Percentiles rank a stretch among this genome's conserved stretches.
These are phyloP conservation scores for Aplodontia rufa DNA, from an alignment of 2,113 vertebrate genomes.

Conservation along the genomic window DNA sequence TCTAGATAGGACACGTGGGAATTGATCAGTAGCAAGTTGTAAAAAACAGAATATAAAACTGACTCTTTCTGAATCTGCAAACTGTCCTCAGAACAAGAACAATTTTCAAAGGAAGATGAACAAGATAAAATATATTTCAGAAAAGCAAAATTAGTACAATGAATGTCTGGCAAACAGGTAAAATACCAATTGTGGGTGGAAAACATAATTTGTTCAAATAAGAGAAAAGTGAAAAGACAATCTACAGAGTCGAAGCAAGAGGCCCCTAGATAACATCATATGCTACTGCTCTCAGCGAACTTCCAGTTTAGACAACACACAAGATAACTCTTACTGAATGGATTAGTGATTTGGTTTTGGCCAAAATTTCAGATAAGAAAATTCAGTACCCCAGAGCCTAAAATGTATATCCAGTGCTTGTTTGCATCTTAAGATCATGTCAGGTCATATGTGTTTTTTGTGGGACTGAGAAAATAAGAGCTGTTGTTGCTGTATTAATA, in stretches of 20 bases:
- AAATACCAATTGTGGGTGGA: conserved; percentile 4
- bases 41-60: conserved; percentile 50
- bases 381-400: not conserved
- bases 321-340: not conserved
- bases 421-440: conserved; percentile 73
- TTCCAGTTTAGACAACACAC: not conserved
- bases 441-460: conserved; percentile 69
- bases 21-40: conserved; percentile 38
- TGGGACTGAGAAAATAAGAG: conserved; percentile 69
- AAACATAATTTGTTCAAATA: conserved; percentile 30
- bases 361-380: conserved; percentile 47
- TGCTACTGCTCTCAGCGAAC: not conserved
- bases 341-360: not conserved
- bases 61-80: conserved; percentile 26
- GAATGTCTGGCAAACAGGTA: not conserved
- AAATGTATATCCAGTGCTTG: conserved; percentile 54
- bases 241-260: not conserved
- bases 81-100: not conserved
- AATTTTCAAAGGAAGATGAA: conserved; percentile 31
- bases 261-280: not conserved
- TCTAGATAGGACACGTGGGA: not conserved
- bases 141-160: conserved; percentile 33
- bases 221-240: conserved; percentile 23
- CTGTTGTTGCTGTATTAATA: conserved; percentile 67
- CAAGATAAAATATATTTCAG: conserved; percentile 28